phyloP scores from a whole-genome alignment of 2,797 vertebrate species.

The Numenius phaeopus region DNA sequence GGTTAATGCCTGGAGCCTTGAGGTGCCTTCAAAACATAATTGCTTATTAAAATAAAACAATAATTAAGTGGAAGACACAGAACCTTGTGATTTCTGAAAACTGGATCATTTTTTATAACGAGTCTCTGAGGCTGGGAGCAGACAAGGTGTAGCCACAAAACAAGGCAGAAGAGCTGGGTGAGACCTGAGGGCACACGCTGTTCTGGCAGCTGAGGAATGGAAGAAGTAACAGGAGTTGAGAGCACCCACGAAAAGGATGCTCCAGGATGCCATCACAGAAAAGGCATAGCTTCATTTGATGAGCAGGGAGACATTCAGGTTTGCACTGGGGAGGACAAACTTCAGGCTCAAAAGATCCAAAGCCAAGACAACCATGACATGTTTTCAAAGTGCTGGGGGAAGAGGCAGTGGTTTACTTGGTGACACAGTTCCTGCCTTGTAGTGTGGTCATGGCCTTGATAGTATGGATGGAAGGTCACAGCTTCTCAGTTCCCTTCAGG shows the following conservation, averaged over 20 bases:
- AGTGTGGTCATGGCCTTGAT: background rate
- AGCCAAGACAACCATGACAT: background rate
- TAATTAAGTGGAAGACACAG: conserved; percentile 56
- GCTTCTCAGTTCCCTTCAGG: background rate
- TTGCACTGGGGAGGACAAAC: background rate
- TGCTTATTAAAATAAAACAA: conserved; percentile 69
- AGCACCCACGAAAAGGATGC: background rate
- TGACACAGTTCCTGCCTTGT: background rate
- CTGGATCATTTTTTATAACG: conserved; percentile 6
- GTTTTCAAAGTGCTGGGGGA: background rate
- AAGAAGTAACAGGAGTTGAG: background rate
- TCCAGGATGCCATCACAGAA: background rate
- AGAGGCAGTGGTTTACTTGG: background rate
- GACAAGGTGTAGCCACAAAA: background rate
- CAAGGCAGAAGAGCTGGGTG: background rate
- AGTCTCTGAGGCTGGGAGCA: background rate
- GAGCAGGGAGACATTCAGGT: background rate
- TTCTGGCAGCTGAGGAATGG: background rate
- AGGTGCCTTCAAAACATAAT: conserved; percentile 57
- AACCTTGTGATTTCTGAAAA: conserved; percentile 44
- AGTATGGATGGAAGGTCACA: background rate
- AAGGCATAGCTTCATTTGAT: background rate
- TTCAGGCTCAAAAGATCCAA: background rate
- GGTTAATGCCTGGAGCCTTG: conserved; percentile 23
- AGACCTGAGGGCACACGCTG: background rate